phyloP scores from a whole-genome alignment of 1,140 invertebrate genomes.

The Drosophila burlai region DNA sequence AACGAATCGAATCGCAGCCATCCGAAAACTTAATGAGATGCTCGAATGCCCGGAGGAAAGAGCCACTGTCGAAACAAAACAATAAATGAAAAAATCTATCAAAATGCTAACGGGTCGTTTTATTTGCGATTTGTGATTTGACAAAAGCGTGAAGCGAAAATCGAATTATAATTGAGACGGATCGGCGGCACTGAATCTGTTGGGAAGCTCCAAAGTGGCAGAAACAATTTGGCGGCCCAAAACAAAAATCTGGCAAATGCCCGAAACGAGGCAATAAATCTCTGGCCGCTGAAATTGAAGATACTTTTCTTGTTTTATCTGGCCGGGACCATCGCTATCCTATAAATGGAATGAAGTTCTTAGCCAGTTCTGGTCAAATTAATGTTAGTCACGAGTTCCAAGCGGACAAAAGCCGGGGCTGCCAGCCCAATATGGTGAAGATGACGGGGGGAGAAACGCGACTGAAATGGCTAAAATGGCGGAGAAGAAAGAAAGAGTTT shows the following conservation, averaged over 20 bases:
- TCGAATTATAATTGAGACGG: constrained; percentile 58
- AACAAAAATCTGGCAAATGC: constrained; percentile 62
- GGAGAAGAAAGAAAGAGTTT: constrained; percentile 50
- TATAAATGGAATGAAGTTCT: constrained; percentile 61
- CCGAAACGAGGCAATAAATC: constrained; percentile 74
- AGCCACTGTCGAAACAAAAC: constrained; percentile 39
- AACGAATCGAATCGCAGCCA: constrained; percentile 29
- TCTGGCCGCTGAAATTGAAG: constrained; percentile 61
- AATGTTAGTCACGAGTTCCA: constrained; percentile 76
- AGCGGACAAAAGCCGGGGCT: constrained; percentile 58
- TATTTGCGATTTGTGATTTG: constrained; percentile 41
- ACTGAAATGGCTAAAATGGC: constrained; percentile 8
- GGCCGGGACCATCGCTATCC: constrained; percentile 50
- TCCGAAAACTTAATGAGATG: constrained; percentile 64
- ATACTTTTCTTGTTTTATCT: constrained; percentile 69
- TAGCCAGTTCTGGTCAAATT: constrained; percentile 72
- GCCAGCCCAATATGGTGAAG: constrained; percentile 65
- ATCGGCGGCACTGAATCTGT: neutral
- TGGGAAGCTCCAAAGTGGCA: constrained; percentile 21
- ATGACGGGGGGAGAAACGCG: constrained; percentile 4
- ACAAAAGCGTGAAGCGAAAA: constrained; percentile 59
- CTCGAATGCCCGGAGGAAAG: constrained; percentile 24
- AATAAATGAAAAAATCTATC: constrained; percentile 58
- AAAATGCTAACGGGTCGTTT: constrained; percentile 58
- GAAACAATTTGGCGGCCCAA: constrained; percentile 26